Evolutionary conservation across 2,113 vertebrate genomes (phyloP), one percentile per base, ranked within the genome.

Genomic region (Corapipo altera): DNA sequence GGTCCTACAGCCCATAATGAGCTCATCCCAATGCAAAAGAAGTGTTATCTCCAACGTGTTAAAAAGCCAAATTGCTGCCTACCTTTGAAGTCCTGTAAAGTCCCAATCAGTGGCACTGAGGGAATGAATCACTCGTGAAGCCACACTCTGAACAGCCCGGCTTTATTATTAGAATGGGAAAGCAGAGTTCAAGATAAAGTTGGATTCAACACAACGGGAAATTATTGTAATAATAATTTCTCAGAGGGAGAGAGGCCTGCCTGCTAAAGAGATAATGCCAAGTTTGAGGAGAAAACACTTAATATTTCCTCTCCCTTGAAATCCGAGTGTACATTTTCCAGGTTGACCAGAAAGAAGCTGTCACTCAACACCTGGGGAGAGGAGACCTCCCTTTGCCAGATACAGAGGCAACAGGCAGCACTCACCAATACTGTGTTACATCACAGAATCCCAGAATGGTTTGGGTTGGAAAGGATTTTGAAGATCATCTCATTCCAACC

Each of bases 21-120:
- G 84, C 46, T 89, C 95, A 67, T 85, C 84, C 85, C 75, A 14
- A 77, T 66, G 89, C 82, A 69, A 78, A 89, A 72, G 73, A 44
- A 61, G 35, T 33, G 23, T 94, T 93, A 91, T 95, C 96, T 88
- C 64, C 55, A 74, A 54, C 1, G 17, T 27, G 87, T 11, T 87
- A 61, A 95, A 95, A 89, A 94, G 61, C 65, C 95, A 87, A 96
- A 96, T 96, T 88, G 69, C 92, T 91, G 85, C 86, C 83, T 78
- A 28, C 48, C 57, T 95, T 92, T 88, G 67, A 85, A 81, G 75
- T 23, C 39, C 21, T 33, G 32, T 15, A 41, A 79, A 89, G 86
- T 48, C 93, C 81, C 75, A 70, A 69, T 92, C 88, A 83, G 11
- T 33, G 16, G 88, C 7, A 5, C 8, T 33, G 67, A 83, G 91